These are phyloP conservation scores for Ylistrum balloti DNA, from an alignment of 1,140 invertebrate genomes.

Conservation along the genomic window DNA sequence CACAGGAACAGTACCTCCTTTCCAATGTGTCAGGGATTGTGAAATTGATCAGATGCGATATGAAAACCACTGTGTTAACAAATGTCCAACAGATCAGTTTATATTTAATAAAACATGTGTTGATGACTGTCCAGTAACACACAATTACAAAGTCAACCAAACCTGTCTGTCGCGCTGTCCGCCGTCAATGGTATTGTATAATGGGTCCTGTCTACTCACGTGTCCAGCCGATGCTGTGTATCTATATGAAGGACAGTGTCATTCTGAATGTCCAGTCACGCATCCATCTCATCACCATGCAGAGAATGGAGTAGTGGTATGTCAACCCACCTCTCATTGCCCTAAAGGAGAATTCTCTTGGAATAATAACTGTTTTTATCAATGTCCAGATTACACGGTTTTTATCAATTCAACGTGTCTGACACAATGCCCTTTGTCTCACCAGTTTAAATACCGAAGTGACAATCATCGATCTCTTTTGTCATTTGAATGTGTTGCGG, in stretches of 20 bases:
- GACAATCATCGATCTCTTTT: neutral
- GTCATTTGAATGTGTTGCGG: neutral
- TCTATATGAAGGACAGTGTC: neutral
- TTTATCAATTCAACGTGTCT: neutral
- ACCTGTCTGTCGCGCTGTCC: neutral
- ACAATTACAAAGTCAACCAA: neutral
- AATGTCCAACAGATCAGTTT: neutral
- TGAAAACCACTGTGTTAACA: neutral
- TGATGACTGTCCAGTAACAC: neutral
- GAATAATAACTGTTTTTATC: conserved; percentile 11
- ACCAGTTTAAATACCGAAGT: neutral
- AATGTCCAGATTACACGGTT: neutral
- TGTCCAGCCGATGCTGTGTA: neutral
- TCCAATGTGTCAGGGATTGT: neutral
- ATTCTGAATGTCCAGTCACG: neutral
- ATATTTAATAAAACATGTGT: neutral
- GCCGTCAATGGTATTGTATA: neutral
- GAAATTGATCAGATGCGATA: too few relatives aligned
- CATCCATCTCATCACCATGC: neutral
- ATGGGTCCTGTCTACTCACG: neutral
- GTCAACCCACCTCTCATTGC: neutral
- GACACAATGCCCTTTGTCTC: neutral
- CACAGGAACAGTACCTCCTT: neutral
- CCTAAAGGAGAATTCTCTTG: neutral
- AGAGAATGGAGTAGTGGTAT: neutral